A percentile compares a stretch with the other conserved stretches of the same genome.
Conservation (phyloP, 2,113 vertebrate genomes). For the Parus major region DNA sequence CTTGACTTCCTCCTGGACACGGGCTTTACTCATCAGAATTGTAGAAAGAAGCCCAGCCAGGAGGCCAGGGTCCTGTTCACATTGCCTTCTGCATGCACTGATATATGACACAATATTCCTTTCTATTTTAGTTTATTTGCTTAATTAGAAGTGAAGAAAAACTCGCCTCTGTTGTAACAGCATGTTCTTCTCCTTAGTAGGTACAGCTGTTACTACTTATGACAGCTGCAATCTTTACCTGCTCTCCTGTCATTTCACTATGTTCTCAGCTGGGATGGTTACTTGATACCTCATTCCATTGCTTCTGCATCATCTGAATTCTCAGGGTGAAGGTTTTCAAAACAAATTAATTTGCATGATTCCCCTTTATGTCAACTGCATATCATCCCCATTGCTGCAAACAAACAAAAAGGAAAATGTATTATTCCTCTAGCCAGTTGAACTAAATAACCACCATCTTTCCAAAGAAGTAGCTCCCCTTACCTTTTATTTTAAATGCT, state of each 20-base stretch:
- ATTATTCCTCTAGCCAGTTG: not conserved
- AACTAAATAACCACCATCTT: not conserved
- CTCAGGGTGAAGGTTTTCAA: not conserved
- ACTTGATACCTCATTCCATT: not conserved
- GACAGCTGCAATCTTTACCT: not conserved
- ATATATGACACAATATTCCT: not conserved
- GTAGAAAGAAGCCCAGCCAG: not conserved
- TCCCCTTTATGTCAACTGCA: not conserved
- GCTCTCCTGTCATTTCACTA: not conserved
- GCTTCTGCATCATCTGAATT: not conserved
- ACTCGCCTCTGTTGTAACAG: not conserved
- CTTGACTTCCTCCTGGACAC: not conserved
- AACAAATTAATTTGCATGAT: not conserved
- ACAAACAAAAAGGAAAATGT: not conserved
- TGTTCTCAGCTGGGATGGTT: not conserved
- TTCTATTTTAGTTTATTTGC: not conserved
- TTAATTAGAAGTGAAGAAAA: constrained; percentile 4
- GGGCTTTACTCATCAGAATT: not conserved
- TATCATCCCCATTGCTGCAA: not conserved
- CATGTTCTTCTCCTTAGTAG: not conserved
- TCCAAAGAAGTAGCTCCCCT: not conserved
- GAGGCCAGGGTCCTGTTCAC: not conserved
- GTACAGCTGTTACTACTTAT: not conserved
- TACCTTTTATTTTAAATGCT: not conserved
- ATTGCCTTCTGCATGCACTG: not conserved